A percentile compares a stretch with the other conserved stretches of the same genome.
Conservation (phyloP, 2,113 vertebrate species). For the Peucedramus taeniatus region DNA sequence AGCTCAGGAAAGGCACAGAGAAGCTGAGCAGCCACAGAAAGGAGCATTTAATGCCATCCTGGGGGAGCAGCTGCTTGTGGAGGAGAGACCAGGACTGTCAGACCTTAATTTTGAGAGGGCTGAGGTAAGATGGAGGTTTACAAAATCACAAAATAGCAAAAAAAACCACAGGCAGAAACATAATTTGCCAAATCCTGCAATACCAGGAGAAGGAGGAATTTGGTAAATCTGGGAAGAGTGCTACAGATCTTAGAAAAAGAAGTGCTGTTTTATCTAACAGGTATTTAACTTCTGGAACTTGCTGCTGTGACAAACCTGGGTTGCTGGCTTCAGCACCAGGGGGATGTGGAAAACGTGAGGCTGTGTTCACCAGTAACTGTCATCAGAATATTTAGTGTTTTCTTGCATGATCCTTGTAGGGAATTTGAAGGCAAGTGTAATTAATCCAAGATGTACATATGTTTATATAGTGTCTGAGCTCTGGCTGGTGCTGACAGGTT, state of each 20-base stretch:
- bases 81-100: neutral
- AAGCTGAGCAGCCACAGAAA: neutral
- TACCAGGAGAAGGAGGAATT: neutral
- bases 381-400: neutral
- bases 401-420: neutral
- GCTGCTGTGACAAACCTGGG: neutral
- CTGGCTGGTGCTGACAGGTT: slow-evolving; percentile 40
- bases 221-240: neutral
- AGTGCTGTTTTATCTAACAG: neutral
- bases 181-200: neutral
- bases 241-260: neutral
- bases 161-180: neutral
- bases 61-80: neutral
- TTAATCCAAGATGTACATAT: slow-evolving; percentile 24
- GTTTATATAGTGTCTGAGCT: slow-evolving; percentile 32
- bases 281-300: neutral
- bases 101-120: neutral
- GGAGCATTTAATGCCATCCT: neutral
- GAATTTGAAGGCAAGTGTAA: slow-evolving; percentile 7
- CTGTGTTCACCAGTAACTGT: neutral
- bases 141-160: neutral
- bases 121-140: neutral
- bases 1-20: neutral
- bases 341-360: neutral
- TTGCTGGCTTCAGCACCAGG: neutral